A percentile compares a stretch with the other conserved stretches of the same genome.
phyloP scores from a whole-genome alignment of 2,888 invertebrate species.

The Cerastoderma edule region DNA sequence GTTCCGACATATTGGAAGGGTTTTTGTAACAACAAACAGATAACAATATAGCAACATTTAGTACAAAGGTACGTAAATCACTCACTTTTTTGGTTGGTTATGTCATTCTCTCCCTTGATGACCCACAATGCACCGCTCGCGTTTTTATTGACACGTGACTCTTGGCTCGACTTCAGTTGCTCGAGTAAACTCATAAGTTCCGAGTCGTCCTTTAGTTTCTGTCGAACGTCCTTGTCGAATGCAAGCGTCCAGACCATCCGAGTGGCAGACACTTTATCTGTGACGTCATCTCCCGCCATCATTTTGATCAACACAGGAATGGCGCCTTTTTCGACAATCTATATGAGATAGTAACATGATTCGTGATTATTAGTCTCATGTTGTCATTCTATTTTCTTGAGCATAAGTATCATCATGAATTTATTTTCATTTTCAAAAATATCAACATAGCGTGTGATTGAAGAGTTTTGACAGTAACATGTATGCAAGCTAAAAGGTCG shows the following conservation, averaged over 20 bases:
- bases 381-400: too few species aligned
- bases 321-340: conserved; percentile 76
- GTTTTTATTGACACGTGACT: conserved; percentile 67
- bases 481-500: too few species aligned
- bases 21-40: too few species aligned
- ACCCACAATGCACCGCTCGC: conserved; percentile 76
- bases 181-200: conserved; percentile 70
- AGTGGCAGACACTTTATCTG: conserved; percentile 69
- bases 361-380: background rate
- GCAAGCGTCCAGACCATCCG: conserved; percentile 75
- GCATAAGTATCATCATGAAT: too few species aligned
- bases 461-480: too few species aligned
- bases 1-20: too few species aligned
- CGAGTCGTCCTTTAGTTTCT: conserved; percentile 62
- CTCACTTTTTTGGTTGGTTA: conserved; percentile 47
- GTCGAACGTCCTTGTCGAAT: conserved; percentile 74
- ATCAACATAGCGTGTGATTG: too few species aligned
- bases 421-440: too few species aligned
- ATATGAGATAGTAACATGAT: conserved; percentile 4
- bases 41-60: too few species aligned
- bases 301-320: conserved; percentile 68
- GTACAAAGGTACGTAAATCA: too few species aligned
- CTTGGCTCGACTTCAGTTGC: conserved; percentile 63
- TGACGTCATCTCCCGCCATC: conserved; percentile 65
- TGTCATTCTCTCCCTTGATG: conserved; percentile 73